Evolutionary conservation across 2,888 invertebrate genomes (phyloP).

Genomic region (Tiliacea citrago): DNA sequence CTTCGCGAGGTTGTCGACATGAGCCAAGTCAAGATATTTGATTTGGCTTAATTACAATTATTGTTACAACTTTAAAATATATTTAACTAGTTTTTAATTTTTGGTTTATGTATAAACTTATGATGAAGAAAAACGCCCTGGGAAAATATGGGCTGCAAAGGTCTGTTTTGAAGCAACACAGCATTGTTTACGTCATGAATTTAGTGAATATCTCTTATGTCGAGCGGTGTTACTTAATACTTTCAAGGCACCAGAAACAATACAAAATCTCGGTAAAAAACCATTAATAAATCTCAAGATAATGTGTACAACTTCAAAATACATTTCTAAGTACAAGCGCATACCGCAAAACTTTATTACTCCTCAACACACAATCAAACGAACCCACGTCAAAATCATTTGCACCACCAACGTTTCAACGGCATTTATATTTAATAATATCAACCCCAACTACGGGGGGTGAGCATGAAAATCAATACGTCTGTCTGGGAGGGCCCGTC

Average conservation of each 20-base stretch:
- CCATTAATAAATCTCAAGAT: neutral
- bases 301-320: neutral
- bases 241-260: too few relatives aligned
- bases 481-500: conserved; percentile 84
- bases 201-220: neutral
- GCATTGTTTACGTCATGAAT: too few relatives aligned
- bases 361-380: conserved; percentile 22
- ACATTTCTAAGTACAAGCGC: neutral
- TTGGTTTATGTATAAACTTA: neutral
- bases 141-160: neutral
- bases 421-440: conserved; percentile 88
- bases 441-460: conserved; percentile 76
- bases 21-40: too few relatives aligned
- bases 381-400: conserved; percentile 60
- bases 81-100: too few relatives aligned
- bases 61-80: neutral
- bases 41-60: too few relatives aligned
- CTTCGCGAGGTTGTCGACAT: too few relatives aligned
- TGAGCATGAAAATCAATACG: conserved; percentile 84
- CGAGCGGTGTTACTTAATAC: too few relatives aligned
- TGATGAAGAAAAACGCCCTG: neutral
- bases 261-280: neutral
- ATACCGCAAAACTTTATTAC: conserved; percentile 21
- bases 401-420: conserved; percentile 76
- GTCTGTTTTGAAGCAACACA: neutral